Evolutionary conservation across 2,888 invertebrate species (phyloP), one percentile per base, ranked within the genome.

Genomic region (Diabrotica balteata): DNA sequence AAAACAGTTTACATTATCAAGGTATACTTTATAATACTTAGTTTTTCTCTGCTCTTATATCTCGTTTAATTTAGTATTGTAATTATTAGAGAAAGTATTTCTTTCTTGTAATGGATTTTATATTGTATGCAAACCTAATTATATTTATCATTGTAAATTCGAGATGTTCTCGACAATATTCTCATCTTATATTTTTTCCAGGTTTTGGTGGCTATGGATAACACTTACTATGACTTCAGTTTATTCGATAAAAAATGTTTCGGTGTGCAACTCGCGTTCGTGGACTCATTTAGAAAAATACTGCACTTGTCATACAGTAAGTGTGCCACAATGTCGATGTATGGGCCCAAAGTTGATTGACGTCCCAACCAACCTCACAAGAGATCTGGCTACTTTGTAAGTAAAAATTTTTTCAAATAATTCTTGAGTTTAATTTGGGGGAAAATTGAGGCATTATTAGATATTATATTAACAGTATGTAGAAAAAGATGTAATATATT

Each of bases 321-420:
- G 74, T 8, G 70, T 70, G 10, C 71, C 73, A 47, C 68, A 71
- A 53, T 83, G 83, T 62, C 74, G 79, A 46, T 83, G 83, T 65
- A 77, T 74, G 11, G 83, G 83, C 7, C 69, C 75, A 5, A 72
- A 73, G 10, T 73, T 82, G 53, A 72, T 77, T 59, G 80, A 82
- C 59, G 76, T 82, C 44, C 83, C 82, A 2, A 66, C 68, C 32
- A 78, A 81, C 70, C 75, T 83, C 43, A 74, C 78, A 7, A 72
- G 71, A 22, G 73, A 74, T 8, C 67, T 81, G 7, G 73, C 75
- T 11, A 79, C 76, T 22, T 70, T 83, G 83, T 83, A 78, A 79
- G 82, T 81, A 69, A 7, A 46, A 62, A n/a, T 44, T 43, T 60
- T 46, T 45, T 59, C 10, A 9, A 46, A 9, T 32, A 32, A 58